Evolutionary conservation across 2,113 vertebrate species (phyloP).

Genomic region (Tor tambroides): DNA sequence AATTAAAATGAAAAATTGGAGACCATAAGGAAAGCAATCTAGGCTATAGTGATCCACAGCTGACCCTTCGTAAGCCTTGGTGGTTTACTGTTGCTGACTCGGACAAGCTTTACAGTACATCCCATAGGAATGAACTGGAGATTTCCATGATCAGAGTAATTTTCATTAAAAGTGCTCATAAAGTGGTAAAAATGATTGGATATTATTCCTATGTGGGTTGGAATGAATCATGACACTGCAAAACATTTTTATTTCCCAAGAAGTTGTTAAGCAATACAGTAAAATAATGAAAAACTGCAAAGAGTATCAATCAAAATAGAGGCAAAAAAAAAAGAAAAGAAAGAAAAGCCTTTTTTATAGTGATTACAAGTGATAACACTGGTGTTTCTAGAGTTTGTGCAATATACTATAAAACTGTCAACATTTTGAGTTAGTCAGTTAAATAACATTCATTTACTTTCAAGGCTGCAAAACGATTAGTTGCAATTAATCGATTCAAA

Average conservation of each 20-base stretch:
- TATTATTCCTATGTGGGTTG: neutral
- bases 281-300: neutral
- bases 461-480: too few relatives aligned
- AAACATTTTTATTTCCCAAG: neutral
- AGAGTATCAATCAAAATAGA: neutral
- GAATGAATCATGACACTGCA: neutral
- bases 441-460: too few relatives aligned
- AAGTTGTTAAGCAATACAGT: neutral
- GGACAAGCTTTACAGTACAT: neutral
- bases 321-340: neutral
- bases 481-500: too few relatives aligned
- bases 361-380: neutral
- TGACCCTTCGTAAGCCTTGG: neutral
- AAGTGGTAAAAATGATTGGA: neutral
- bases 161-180: neutral
- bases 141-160: neutral
- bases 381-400: neutral
- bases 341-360: neutral
- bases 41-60: neutral
- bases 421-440: neutral
- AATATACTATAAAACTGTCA: neutral
- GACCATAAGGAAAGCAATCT: neutral
- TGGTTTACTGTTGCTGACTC: slow-evolving; percentile 2
- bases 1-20: neutral
- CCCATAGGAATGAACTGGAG: neutral